These are phyloP conservation scores for Egretta garzetta DNA, from an alignment of 2,113 vertebrate species.

Conservation along the genomic window DNA sequence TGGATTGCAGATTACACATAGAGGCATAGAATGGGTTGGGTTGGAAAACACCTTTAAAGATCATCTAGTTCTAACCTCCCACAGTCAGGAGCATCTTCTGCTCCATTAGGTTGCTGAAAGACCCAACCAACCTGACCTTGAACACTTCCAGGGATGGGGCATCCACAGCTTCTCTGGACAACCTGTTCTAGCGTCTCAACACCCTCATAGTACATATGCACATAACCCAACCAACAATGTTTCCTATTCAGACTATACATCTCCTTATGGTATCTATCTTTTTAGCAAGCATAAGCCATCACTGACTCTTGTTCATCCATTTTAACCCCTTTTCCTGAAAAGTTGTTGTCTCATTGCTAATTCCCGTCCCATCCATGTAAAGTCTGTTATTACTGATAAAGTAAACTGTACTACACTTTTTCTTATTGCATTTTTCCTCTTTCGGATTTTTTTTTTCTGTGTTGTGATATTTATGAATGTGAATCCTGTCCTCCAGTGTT, in stretches of 20 bases:
- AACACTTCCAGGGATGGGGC: neutral
- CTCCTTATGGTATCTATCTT: neutral
- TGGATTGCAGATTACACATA: neutral
- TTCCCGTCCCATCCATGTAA: neutral
- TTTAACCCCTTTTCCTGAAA: neutral
- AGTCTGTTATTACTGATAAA: neutral
- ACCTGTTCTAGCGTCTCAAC: neutral
- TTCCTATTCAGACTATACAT: neutral
- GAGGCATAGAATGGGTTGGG: neutral
- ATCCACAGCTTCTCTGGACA: neutral
- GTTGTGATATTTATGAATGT: neutral
- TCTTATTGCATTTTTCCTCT: neutral
- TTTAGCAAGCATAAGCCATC: neutral
- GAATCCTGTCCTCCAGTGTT: neutral
- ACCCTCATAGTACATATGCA: too few species aligned
- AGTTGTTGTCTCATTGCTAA: neutral
- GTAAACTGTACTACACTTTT: neutral
- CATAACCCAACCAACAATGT: neutral
- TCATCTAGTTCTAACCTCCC: fast-evolving
- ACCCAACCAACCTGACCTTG: neutral
- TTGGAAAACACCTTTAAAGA: neutral
- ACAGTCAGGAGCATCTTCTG: fast-evolving
- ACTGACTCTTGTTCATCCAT: neutral
- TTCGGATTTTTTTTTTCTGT: neutral
- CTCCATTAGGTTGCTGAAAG: neutral